Evolutionary conservation across 2,113 vertebrate species (phyloP), one percentile per base, ranked within the genome.

Genomic region (Mobula birostris): DNA sequence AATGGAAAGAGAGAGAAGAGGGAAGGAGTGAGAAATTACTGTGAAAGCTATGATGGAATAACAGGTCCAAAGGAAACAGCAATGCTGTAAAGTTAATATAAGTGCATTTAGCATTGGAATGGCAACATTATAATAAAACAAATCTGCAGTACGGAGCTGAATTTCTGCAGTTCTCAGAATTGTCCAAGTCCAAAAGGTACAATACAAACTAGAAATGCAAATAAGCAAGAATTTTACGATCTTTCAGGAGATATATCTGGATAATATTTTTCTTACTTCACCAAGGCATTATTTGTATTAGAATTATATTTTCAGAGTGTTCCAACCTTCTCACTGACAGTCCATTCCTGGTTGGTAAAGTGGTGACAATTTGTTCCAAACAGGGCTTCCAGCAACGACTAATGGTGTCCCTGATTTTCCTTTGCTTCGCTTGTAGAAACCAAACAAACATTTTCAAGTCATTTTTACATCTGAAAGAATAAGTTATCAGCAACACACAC

Each of bases 311-410:
- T 9, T 14, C 27, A 88, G 27, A 27, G 24, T 63, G 61, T 68
- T 91, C 61, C 66, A 91, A 91, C 66, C 32, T 91, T n/a, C 66
- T 70, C 61, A 70, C 29, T 91, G 61, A 91, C n/a, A 68, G 63
- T 19, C 66, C 66, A 15, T 70, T 14, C 63, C 66, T 70, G 8
- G 88, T 40, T 70, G 36, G 15, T 70, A 27, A 36, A 21, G 63
- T 91, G n/a, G 63, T 88, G 85, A 91, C n/a, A 91, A 36, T n/a
- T 70, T 70, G 2, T 68, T 90, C 61, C 87, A 90, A 90, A 66
- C 61, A 66, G 29, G 24, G 11, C 17, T 70, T 70, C 88, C 88
- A 91, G 88, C 40, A 90, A n/a, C 85, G 29, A 90, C 85, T 15
- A 63, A 61, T 6, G 63, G 58, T 40, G 15, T 70, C 66, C 61